A percentile compares a stretch with the other conserved stretches of the same genome.
Evolutionary conservation across 2,888 invertebrate genomes (phyloP).

Genomic region (Meganola albula): DNA sequence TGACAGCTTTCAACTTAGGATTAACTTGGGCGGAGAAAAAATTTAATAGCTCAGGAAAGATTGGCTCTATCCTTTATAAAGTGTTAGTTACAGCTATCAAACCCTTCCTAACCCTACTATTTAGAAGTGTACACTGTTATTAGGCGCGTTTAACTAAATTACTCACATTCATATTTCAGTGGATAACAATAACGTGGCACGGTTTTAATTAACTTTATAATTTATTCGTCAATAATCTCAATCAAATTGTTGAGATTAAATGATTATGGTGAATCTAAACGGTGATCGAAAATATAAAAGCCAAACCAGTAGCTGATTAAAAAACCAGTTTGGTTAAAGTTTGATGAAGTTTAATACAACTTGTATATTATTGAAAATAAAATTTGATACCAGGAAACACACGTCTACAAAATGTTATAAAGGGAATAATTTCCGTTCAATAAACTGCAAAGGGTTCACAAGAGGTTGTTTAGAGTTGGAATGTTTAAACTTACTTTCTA

Average conservation of each 20-base stretch:
- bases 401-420: too few species aligned
- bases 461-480: too few species aligned
- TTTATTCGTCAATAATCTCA: slow-evolving; percentile 19
- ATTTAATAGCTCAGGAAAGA: slow-evolving; percentile 57
- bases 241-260: slow-evolving; percentile 27
- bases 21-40: slow-evolving; percentile 57
- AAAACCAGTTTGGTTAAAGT: too few species aligned
- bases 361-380: too few species aligned
- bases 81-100: slow-evolving; percentile 29
- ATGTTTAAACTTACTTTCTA: too few species aligned
- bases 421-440: too few species aligned
- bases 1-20: slow-evolving; percentile 63
- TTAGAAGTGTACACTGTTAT: slow-evolving; percentile 20
- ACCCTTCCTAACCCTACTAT: slow-evolving; percentile 17
- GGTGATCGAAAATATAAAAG: too few species aligned
- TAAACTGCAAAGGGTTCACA: too few species aligned
- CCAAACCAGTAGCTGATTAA: too few species aligned
- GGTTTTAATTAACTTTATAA: slow-evolving; percentile 24
- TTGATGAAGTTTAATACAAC: too few species aligned
- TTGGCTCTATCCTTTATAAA: slow-evolving; percentile 37
- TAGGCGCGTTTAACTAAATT: slow-evolving; percentile 13
- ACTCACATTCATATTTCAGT: slow-evolving; percentile 3
- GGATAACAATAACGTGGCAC: slow-evolving; percentile 6
- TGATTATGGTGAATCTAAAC: too few species aligned
- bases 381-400: too few species aligned